Conservation (phyloP, 2,888 invertebrate genomes). For the Torymus aiolomorphi region DNA sequence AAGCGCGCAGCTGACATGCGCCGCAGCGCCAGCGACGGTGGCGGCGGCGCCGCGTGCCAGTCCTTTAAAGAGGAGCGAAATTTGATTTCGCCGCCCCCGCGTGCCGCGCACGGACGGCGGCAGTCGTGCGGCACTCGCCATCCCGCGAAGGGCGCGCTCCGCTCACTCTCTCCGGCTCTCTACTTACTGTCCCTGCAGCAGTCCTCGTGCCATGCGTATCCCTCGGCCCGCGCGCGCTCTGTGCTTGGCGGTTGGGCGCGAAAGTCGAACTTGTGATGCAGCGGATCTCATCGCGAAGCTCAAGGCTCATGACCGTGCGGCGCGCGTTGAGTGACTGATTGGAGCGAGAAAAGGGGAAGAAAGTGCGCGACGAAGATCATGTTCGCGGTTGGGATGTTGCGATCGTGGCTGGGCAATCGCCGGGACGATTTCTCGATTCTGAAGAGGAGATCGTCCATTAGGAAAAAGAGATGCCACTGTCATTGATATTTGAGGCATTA, state of each 20-base stretch:
- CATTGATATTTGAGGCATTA: background rate
- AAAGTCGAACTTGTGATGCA: background rate
- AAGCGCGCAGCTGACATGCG: conserved; percentile 16
- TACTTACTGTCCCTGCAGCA: background rate
- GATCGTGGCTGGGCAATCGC: background rate
- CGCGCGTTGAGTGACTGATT: too few relatives aligned
- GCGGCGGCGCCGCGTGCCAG: background rate
- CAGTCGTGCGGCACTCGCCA: conserved; percentile 50
- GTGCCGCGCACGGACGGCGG: background rate
- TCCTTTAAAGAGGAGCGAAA: conserved; percentile 50
- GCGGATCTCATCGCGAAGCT: background rate
- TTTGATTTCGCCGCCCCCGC: conserved; percentile 41
- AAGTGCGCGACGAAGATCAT: background rate
- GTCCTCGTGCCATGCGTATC: background rate
- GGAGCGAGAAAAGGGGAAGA: background rate
- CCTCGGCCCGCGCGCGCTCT: too few relatives aligned
- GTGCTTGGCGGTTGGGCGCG: too few relatives aligned
- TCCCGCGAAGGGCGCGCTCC: conserved; percentile 19
- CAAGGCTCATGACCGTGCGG: too few relatives aligned
- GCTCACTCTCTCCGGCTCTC: too few relatives aligned
- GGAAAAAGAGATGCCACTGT: conserved; percentile 13
- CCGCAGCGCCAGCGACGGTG: background rate
- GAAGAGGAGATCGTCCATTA: conserved; percentile 14
- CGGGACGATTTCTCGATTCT: conserved; percentile 1
- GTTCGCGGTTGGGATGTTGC: background rate